Percentiles rank a stretch among this genome's conserved stretches.
Evolutionary conservation across 2,113 vertebrate genomes (phyloP).

Genomic region (Cavia porcellus): DNA sequence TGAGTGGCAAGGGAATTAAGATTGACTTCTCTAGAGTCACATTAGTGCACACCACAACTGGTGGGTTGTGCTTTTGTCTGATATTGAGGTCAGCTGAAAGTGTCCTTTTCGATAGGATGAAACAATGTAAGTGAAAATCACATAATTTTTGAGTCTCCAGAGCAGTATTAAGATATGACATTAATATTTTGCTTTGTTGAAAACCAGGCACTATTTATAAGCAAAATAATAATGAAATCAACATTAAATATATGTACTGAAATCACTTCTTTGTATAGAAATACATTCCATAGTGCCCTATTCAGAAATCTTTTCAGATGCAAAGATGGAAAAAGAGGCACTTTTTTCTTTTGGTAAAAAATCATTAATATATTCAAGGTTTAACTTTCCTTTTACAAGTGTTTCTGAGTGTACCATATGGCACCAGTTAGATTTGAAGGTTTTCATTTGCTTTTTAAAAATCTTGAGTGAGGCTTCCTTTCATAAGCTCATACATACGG

Average conservation of each 20-base stretch:
- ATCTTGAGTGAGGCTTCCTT: conserved; percentile 79
- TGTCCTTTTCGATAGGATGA: background rate
- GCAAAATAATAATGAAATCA: conserved; percentile 35
- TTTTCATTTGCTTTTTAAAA: conserved; percentile 85
- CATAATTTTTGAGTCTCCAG: conserved; percentile 45
- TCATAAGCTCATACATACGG: conserved; percentile 80
- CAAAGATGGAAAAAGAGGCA: conserved; percentile 69
- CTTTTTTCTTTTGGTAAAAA: conserved; percentile 64
- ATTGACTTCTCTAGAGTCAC: background rate
- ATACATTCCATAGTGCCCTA: conserved; percentile 34
- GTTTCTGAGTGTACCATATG: conserved; percentile 83
- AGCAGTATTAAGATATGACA: conserved; percentile 24
- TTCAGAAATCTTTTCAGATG: conserved; percentile 74
- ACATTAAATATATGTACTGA: conserved; percentile 44
- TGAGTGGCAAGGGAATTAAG: background rate
- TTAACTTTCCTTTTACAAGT: conserved; percentile 83
- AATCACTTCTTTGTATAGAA: conserved; percentile 52
- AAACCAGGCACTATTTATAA: conserved; percentile 61
- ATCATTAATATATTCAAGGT: conserved; percentile 86
- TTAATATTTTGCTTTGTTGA: conserved; percentile 58
- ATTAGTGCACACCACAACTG: background rate
- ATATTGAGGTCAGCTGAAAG: conserved; percentile 60
- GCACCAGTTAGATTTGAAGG: conserved; percentile 82
- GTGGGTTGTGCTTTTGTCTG: background rate
- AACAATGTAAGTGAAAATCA: conserved; percentile 52